Evolutionary conservation across 2,888 invertebrate genomes (phyloP).

Genomic region (Rhyacophila evoluta): DNA sequence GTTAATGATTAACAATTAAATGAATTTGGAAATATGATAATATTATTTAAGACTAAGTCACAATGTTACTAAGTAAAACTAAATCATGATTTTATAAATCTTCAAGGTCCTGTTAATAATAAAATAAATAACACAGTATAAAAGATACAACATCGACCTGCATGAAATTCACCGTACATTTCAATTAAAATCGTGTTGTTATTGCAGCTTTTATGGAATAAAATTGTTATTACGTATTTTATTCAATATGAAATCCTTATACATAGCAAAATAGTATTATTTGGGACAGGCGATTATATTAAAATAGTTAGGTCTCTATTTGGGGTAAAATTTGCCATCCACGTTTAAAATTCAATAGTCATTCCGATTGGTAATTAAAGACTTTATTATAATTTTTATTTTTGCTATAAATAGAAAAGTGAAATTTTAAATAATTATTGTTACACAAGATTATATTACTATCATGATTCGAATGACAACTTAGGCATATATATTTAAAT

Average conservation of each 20-base stretch:
- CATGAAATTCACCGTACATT: not conserved
- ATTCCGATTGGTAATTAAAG: not conserved
- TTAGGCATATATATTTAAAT: not conserved
- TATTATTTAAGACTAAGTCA: not conserved
- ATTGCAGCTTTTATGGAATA: slow-evolving; percentile 16
- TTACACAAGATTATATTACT: not conserved
- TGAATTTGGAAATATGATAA: not conserved
- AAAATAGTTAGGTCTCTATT: slow-evolving; percentile 7
- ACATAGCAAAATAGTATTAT: not conserved
- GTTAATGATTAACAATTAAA: not conserved
- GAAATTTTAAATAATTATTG: not conserved
- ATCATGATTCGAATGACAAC: not conserved
- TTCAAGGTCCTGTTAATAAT: not conserved
- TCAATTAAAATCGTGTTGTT: not conserved
- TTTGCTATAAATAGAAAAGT: not conserved
- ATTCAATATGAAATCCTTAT: not conserved
- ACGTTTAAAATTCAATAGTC: not conserved
- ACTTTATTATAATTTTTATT: not conserved
- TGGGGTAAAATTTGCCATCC: not conserved
- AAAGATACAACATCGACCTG: not conserved
- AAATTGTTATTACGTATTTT: not conserved
- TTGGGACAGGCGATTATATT: not conserved
- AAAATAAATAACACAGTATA: slow-evolving; percentile 11
- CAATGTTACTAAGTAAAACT: not conserved
- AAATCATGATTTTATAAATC: slow-evolving; percentile 27